These are phyloP conservation scores for Coranthus polyacanthus DNA, from an alignment of 2,797 vertebrate genomes.

Conservation along the genomic window DNA sequence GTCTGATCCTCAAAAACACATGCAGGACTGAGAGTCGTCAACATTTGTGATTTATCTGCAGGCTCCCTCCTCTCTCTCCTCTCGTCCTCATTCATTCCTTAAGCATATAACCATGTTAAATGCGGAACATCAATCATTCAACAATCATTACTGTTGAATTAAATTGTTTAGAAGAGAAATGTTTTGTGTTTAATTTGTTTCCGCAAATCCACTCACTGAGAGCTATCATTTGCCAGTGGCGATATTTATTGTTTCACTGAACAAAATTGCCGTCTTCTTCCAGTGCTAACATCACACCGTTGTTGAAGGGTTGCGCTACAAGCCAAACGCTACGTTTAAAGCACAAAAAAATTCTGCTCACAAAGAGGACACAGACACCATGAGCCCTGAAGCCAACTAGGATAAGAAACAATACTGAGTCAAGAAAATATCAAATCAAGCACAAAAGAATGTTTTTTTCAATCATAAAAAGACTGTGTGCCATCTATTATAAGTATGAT, in stretches of 20 bases:
- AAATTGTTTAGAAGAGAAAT: neutral
- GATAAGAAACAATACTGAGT: too few species aligned
- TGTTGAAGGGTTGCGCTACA: neutral
- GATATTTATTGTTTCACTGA: neutral
- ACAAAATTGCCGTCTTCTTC: neutral
- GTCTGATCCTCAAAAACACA: constrained; percentile 21
- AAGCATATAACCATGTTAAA: neutral
- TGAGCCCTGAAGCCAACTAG: neutral
- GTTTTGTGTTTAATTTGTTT: constrained; percentile 2
- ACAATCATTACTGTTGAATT: too few species aligned
- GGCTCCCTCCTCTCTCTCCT: neutral
- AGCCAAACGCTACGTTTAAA: neutral
- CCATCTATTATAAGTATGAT: too few species aligned
- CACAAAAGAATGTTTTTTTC: too few species aligned
- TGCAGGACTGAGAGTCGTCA: neutral
- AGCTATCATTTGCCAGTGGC: neutral
- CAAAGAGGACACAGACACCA: neutral
- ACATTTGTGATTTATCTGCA: constrained; percentile 3
- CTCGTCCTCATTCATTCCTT: neutral
- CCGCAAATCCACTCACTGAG: neutral
- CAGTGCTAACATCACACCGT: neutral
- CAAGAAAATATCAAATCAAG: too few species aligned
- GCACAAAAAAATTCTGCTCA: neutral
- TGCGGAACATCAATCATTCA: neutral
- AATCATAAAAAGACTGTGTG: too few species aligned